These are phyloP conservation scores for Trichogramma evanescens DNA, from an alignment of 2,888 invertebrate genomes.

Conservation along the genomic window DNA sequence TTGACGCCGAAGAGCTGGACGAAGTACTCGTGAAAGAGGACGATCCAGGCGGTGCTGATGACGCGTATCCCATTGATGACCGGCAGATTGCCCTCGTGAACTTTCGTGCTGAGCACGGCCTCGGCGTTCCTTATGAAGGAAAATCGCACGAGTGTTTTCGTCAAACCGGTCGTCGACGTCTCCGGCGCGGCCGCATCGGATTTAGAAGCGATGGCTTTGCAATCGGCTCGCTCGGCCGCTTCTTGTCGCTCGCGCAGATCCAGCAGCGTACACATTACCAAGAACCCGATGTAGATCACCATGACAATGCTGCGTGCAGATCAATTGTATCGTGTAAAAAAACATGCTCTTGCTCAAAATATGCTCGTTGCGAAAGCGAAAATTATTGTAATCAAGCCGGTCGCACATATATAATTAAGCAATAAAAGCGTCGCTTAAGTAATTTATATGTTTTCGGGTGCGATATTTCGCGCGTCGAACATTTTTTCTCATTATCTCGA, in stretches of 20 bases:
- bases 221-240: too few relatives aligned
- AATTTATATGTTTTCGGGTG: too few relatives aligned
- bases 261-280: background rate
- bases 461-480: too few relatives aligned
- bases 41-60: slow-evolving; percentile 47
- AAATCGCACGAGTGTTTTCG: background rate
- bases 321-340: too few relatives aligned
- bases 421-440: too few relatives aligned
- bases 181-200: too few relatives aligned
- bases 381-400: too few relatives aligned
- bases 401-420: too few relatives aligned
- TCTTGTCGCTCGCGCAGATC: background rate
- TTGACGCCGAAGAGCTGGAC: background rate
- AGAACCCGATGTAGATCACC: background rate
- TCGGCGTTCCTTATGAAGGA: background rate
- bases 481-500: too few relatives aligned
- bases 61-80: slow-evolving; percentile 34
- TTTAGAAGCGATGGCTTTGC: too few relatives aligned
- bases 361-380: too few relatives aligned
- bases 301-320: background rate
- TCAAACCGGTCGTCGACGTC: background rate
- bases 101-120: background rate
- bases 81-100: background rate
- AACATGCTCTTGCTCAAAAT: too few relatives aligned
- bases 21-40: slow-evolving; percentile 28